These are phyloP conservation scores for Linurgus olivaceus DNA, from an alignment of 2,797 vertebrate species.

Conservation along the genomic window DNA sequence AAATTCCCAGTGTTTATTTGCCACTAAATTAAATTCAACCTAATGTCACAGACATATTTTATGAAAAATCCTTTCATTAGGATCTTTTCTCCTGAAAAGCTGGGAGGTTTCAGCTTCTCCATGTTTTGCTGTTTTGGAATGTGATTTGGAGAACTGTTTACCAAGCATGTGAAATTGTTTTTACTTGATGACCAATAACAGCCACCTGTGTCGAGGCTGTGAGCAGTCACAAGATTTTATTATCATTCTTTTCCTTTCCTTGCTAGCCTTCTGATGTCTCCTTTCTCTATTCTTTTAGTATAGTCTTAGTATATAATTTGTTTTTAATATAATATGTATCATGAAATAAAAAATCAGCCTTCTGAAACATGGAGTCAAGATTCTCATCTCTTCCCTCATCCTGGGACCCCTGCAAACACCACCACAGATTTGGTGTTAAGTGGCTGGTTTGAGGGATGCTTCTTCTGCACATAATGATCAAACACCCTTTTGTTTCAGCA, in stretches of 20 bases:
- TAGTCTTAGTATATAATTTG: no score
- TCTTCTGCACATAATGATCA: neutral
- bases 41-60: no score
- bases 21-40: neutral
- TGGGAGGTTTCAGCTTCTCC: no score
- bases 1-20: neutral
- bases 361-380: neutral
- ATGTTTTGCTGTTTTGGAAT: no score
- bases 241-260: no score
- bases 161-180: neutral
- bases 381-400: neutral
- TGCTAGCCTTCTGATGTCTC: neutral
- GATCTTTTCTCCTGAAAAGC: no score
- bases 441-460: neutral
- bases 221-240: neutral
- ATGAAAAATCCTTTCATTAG: no score
- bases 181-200: neutral
- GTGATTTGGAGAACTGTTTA: no score
- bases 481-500: neutral
- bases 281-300: neutral
- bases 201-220: neutral
- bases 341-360: neutral
- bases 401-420: no score
- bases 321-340: neutral
- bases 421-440: no score